These are phyloP conservation scores for Mesitornis unicolor DNA, from an alignment of 2,113 vertebrate genomes.

Conservation along the genomic window DNA sequence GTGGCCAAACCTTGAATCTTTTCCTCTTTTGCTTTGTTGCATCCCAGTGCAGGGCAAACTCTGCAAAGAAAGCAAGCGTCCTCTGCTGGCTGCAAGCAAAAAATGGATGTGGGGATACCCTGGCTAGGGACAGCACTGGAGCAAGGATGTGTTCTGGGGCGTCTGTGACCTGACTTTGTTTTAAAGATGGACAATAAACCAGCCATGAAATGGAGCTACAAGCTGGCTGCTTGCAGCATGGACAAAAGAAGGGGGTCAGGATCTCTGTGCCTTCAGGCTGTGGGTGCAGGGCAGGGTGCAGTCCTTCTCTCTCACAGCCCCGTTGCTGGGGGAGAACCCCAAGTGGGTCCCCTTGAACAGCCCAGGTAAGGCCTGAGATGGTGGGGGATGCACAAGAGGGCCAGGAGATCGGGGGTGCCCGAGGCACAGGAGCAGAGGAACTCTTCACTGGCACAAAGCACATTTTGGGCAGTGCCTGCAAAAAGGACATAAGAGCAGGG, in stretches of 20 bases:
- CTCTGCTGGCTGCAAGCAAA: slow-evolving; percentile 43
- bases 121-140: too few relatives aligned
- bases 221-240: too few relatives aligned
- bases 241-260: neutral
- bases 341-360: too few relatives aligned
- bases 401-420: too few relatives aligned
- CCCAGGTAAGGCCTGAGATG: too few relatives aligned
- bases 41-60: neutral
- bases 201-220: neutral
- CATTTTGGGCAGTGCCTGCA: neutral
- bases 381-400: too few relatives aligned
- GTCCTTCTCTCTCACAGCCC: too few relatives aligned
- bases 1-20: neutral
- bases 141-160: neutral
- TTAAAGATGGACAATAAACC: neutral
- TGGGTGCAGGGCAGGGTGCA: too few relatives aligned
- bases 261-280: too few relatives aligned
- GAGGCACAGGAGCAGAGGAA: neutral
- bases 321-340: too few relatives aligned
- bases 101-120: neutral
- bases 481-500: neutral
- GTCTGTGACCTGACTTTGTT: neutral
- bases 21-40: neutral
- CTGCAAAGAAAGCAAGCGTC: slow-evolving; percentile 17
- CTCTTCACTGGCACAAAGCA: neutral